These are phyloP conservation scores for Dermatophagoides farinae DNA, from an alignment of 1,140 invertebrate genomes.

Conservation along the genomic window DNA sequence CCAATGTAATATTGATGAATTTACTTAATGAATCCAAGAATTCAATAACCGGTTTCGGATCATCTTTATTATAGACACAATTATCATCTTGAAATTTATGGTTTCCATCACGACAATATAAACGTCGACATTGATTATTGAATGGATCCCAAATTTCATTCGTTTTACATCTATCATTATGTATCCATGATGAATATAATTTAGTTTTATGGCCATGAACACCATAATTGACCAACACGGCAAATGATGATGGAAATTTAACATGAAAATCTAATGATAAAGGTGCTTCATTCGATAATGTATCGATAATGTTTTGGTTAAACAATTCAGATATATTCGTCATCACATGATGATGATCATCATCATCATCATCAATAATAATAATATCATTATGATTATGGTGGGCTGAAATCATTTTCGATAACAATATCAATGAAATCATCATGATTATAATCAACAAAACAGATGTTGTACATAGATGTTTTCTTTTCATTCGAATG, in stretches of 20 bases:
- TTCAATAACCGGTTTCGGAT: background rate
- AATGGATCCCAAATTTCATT: constrained; percentile 10
- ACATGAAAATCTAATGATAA: background rate
- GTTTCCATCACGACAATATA: background rate
- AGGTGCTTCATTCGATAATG: background rate
- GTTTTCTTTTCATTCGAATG: no score
- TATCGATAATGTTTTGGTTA: no score
- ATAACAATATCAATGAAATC: no score
- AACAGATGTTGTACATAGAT: no score
- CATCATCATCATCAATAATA: no score
- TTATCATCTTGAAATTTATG: background rate
- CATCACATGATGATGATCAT: no score
- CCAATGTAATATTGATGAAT: constrained; percentile 6
- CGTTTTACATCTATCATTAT: background rate
- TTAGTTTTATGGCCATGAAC: background rate
- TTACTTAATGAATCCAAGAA: constrained; percentile 5
- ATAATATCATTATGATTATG: no score
- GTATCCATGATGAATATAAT: background rate
- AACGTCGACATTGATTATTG: constrained; percentile 7
- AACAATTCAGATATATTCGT: no score
- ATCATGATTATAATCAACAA: no score
- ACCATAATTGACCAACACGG: constrained; percentile 7
- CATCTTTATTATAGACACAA: background rate
- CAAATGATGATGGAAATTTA: constrained; percentile 3
- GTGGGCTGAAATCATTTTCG: no score